Evolutionary conservation across 1,140 invertebrate genomes (phyloP), one percentile per base, ranked within the genome.

Genomic region (Dreissena rostriformis): DNA sequence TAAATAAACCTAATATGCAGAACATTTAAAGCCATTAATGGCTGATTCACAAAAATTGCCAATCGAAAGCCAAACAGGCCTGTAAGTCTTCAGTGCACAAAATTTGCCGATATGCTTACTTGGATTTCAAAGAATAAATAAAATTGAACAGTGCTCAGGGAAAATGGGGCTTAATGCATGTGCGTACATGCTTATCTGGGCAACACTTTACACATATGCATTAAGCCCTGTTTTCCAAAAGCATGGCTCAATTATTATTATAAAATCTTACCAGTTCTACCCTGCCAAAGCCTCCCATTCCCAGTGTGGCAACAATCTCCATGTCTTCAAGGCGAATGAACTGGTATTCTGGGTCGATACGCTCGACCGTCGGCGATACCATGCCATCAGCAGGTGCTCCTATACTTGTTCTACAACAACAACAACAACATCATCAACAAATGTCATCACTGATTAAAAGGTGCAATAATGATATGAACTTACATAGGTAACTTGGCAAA

Each of bases 241-340:
- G 57, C 22, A 61, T 6, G 17, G 22, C 22, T 12, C 57, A 61
- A n/a, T 61, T 61, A 61, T 15, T 66, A 53, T n/a, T 19, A 66
- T 19, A 24, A 55, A 22, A n/a, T 86, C 88, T 88, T 86, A 99
- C 98, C 84, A 99, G 94, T 93, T 99, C 98, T 0, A 99, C 99
- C 55, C 98, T 95, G 29, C 99, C 98, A 92, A 99, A 99, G 17
- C 99, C 99, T 55, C 99, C 98, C 67, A 99, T 98, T 57, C 98
- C 98, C 8, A 99, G 94, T 0, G 98, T 99, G 0, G 97, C 97
- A 63, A 99, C 95, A 11, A 97, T 95, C 74, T 97, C 96, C 0
- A 99, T 94, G 93, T 99, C 98, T 57, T 96, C 96, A 12, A 99
- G 94, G 19, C 85, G 85, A 17, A 88, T 84, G 24, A 77, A 86